Evolutionary conservation across 1,140 invertebrate species (phyloP).

Genomic region (Himalopsyche phryganea): DNA sequence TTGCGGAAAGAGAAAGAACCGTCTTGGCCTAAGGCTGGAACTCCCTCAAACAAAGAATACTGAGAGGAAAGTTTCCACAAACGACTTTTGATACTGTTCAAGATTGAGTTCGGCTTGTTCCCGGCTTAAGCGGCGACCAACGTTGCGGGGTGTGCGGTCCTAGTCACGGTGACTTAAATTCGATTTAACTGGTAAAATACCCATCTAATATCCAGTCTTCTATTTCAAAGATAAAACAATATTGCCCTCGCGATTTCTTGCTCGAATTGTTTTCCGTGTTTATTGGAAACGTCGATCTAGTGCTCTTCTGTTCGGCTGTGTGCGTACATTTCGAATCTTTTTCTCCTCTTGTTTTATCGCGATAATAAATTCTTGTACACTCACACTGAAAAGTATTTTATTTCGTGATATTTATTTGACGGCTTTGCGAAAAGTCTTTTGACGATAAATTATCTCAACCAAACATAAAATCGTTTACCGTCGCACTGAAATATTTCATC

Average conservation of each 20-base stretch:
- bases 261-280: background rate
- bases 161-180: conserved; percentile 14
- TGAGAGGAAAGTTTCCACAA: conserved; percentile 16
- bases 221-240: conserved; percentile 8
- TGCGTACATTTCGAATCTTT: too few relatives aligned
- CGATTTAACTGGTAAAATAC: conserved; percentile 17
- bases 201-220: conserved; percentile 8
- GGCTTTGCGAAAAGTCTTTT: too few relatives aligned
- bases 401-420: too few relatives aligned
- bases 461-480: too few relatives aligned
- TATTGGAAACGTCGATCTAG: too few relatives aligned
- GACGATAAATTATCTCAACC: too few relatives aligned
- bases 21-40: conserved; percentile 4
- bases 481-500: too few relatives aligned
- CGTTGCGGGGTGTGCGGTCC: background rate
- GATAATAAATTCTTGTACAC: too few relatives aligned
- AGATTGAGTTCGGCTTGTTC: conserved; percentile 30
- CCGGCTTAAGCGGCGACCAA: background rate
- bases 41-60: conserved; percentile 17
- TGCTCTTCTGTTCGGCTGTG: too few relatives aligned
- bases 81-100: conserved; percentile 29
- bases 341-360: too few relatives aligned
- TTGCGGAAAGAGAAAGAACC: background rate
- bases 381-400: too few relatives aligned
- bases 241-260: background rate